Conservation (phyloP, 2,797 vertebrate genomes). For the Poeciliopsis paucimaculata region DNA sequence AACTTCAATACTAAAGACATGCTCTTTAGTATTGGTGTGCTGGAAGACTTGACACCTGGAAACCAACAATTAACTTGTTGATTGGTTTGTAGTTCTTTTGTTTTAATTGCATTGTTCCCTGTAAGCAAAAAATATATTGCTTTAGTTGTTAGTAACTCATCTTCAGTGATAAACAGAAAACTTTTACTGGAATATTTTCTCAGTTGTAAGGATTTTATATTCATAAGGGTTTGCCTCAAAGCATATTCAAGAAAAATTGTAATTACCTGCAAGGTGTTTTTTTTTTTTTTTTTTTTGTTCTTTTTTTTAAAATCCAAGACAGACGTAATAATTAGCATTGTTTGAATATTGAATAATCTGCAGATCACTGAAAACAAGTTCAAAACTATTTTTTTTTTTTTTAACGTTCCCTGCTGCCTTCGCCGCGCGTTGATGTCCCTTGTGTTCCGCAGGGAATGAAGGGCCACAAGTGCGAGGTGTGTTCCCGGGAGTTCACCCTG, state of each 20-base stretch:
- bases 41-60: background rate
- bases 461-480: conserved; percentile 97
- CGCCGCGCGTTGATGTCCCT: conserved; percentile 4
- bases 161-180: background rate
- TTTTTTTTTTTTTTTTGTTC: background rate
- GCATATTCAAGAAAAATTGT: background rate
- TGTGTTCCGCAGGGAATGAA: conserved; percentile 88
- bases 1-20: no score
- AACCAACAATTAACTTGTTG: background rate
- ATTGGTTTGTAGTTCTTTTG: background rate
- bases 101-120: background rate
- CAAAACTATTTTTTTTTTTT: no score
- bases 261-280: background rate
- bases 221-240: no score
- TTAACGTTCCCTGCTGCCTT: background rate
- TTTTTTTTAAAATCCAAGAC: background rate
- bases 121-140: background rate
- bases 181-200: background rate
- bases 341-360: background rate
- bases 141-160: background rate
- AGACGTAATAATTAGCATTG: background rate
- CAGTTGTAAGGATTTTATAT: background rate
- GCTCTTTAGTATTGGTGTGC: background rate
- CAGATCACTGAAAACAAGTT: background rate
- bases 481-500: conserved; percentile 95